A percentile compares a stretch with the other conserved stretches of the same genome.
These are phyloP conservation scores for Tympanuchus pallidicinctus DNA, from an alignment of 2,113 vertebrate genomes.

Conservation along the genomic window DNA sequence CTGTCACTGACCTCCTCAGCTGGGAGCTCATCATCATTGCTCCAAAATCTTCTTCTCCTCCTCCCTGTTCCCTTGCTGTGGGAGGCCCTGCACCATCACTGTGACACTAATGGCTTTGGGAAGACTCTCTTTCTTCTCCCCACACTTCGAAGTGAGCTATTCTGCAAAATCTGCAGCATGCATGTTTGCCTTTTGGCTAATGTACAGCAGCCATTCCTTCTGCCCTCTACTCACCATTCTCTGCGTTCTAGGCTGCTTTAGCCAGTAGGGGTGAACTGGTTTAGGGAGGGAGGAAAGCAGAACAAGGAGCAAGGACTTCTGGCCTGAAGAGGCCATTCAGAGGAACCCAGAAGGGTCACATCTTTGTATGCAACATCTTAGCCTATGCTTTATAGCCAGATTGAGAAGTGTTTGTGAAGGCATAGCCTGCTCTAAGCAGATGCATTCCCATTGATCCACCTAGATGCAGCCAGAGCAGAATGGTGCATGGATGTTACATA, in stretches of 20 bases:
- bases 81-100: neutral
- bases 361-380: neutral
- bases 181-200: neutral
- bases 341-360: neutral
- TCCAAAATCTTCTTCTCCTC: neutral
- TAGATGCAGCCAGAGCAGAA: neutral
- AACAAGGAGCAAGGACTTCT: neutral
- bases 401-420: neutral
- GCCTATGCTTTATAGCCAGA: neutral
- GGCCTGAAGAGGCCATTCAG: neutral
- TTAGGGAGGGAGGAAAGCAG: neutral
- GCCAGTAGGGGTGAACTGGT: neutral
- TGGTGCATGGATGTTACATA: neutral
- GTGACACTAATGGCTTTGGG: neutral
- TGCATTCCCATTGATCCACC: neutral
- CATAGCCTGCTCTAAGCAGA: neutral
- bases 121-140: neutral
- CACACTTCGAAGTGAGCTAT: neutral
- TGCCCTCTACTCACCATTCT: fast-evolving
- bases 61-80: neutral
- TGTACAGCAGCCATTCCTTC: neutral
- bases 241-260: neutral
- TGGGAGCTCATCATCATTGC: neutral
- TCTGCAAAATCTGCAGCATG: neutral
- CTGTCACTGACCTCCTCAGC: neutral